Evolutionary conservation across 2,888 invertebrate species (phyloP).

Genomic region (Microctonus aethiopoides): DNA sequence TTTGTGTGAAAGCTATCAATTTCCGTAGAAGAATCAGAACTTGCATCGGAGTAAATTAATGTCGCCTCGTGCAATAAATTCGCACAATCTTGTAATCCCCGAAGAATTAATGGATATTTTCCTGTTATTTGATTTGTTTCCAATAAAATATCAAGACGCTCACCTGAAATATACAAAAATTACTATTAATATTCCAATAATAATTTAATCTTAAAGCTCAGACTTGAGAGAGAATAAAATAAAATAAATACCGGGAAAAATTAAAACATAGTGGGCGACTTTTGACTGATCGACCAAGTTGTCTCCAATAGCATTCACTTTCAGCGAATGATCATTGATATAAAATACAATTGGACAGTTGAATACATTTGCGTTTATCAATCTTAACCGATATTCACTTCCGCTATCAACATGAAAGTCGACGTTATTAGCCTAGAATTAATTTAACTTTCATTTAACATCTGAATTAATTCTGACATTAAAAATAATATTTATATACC

Average conservation of each 20-base stretch:
- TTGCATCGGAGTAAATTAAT: slow-evolving; percentile 68
- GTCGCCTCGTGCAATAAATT: slow-evolving; percentile 64
- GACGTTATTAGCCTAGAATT: slow-evolving; percentile 38
- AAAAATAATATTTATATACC: slow-evolving; percentile 41
- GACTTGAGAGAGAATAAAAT: too few species aligned
- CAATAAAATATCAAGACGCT: slow-evolving; percentile 73
- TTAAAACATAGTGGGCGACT: slow-evolving; percentile 61
- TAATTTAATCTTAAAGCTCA: too few species aligned
- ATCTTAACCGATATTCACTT: slow-evolving; percentile 69
- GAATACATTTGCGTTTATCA: slow-evolving; percentile 71
- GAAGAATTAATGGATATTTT: slow-evolving; percentile 71
- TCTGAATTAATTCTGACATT: neutral
- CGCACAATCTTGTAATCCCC: slow-evolving; percentile 70
- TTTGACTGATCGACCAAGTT: slow-evolving; percentile 68
- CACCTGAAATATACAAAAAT: slow-evolving; percentile 68
- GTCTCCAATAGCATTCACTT: slow-evolving; percentile 70
- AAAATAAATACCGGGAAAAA: slow-evolving; percentile 69
- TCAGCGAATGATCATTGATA: slow-evolving; percentile 69
- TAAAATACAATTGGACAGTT: slow-evolving; percentile 70
- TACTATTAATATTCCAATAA: neutral
- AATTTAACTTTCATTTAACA: neutral
- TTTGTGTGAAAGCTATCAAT: slow-evolving; percentile 8
- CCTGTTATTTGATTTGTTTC: slow-evolving; percentile 68
- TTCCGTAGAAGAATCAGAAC: slow-evolving; percentile 25
- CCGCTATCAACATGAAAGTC: slow-evolving; percentile 64